A percentile compares a stretch with the other conserved stretches of the same genome.
Evolutionary conservation across 2,888 invertebrate genomes (phyloP).

Genomic region (Gandaritis pyraliata): DNA sequence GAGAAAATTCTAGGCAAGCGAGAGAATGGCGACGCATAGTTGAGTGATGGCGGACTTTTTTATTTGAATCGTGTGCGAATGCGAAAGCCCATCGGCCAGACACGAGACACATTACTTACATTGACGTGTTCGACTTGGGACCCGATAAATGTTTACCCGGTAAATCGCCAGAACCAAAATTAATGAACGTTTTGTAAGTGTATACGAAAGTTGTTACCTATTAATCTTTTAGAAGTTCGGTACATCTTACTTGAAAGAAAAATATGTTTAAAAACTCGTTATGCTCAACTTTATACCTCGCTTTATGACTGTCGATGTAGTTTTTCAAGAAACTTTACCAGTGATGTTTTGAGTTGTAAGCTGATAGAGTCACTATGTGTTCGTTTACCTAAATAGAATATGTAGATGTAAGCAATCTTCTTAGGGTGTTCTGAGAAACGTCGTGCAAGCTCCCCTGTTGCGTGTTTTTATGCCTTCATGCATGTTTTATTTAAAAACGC

Average conservation of each 20-base stretch:
- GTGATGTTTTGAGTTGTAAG: conserved; percentile 34
- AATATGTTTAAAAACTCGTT: conserved; percentile 33
- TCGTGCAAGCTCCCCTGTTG: conserved; percentile 36
- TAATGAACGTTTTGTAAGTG: conserved; percentile 37
- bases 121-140: conserved; percentile 46
- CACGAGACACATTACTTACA: conserved; percentile 59
- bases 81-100: conserved; percentile 64
- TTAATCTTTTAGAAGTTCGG: conserved; percentile 31
- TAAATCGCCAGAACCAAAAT: conserved; percentile 39
- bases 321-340: conserved; percentile 37
- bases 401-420: conserved; percentile 41
- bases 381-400: conserved; percentile 15
- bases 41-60: conserved; percentile 83
- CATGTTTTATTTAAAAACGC: conserved; percentile 49
- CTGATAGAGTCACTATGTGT: conserved; percentile 30
- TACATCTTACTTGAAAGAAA: conserved; percentile 32
- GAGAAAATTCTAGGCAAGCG: conserved; percentile 77
- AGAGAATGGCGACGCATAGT: conserved; percentile 83
- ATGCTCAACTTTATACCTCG: conserved; percentile 37
- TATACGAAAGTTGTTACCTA: conserved; percentile 22
- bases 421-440: conserved; percentile 35
- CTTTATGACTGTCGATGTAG: conserved; percentile 37
- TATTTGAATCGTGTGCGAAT: conserved; percentile 84
- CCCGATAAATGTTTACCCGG: conserved; percentile 47
- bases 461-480: conserved; percentile 45